A percentile compares a stretch with the other conserved stretches of the same genome.
phyloP scores from a whole-genome alignment of 1,140 invertebrate genomes.

The Homarus americanus region DNA sequence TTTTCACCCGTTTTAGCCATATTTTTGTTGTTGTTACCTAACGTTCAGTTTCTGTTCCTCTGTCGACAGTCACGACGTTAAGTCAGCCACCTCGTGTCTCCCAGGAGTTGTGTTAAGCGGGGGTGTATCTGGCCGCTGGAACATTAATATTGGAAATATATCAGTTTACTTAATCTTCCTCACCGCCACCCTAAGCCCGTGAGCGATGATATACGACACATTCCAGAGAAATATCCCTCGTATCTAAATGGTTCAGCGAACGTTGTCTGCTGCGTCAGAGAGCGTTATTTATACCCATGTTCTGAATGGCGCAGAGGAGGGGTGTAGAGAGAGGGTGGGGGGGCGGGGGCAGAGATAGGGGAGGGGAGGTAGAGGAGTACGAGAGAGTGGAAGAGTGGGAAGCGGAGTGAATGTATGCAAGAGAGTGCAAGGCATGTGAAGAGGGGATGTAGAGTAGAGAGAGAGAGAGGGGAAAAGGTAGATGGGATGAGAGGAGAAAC shows the following conservation, averaged over 20 bases:
- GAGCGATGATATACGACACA: constrained; percentile 7
- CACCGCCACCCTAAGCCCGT: neutral
- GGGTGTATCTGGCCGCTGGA: neutral
- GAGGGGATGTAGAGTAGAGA: too few species aligned
- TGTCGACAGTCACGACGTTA: too few species aligned
- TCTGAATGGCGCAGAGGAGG: neutral
- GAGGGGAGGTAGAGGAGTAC: neutral
- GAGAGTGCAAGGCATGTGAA: too few species aligned
- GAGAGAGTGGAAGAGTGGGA: neutral
- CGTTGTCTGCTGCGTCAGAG: neutral
- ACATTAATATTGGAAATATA: neutral
- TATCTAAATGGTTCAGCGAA: constrained; percentile 18
- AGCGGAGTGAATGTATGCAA: too few species aligned
- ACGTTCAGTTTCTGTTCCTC: neutral
- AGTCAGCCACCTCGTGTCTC: too few species aligned
- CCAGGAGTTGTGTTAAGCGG: neutral
- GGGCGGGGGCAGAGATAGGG: neutral
- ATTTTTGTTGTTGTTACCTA: neutral
- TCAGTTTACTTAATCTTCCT: constrained; percentile 8
- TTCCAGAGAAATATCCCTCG: constrained; percentile 8
- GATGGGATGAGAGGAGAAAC: neutral
- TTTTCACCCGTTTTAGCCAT: neutral
- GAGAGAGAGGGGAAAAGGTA: neutral
- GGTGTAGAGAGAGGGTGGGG: neutral
- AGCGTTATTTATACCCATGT: neutral